Conservation (phyloP, 2,888 invertebrate genomes). For the Apotomis turbidana region DNA sequence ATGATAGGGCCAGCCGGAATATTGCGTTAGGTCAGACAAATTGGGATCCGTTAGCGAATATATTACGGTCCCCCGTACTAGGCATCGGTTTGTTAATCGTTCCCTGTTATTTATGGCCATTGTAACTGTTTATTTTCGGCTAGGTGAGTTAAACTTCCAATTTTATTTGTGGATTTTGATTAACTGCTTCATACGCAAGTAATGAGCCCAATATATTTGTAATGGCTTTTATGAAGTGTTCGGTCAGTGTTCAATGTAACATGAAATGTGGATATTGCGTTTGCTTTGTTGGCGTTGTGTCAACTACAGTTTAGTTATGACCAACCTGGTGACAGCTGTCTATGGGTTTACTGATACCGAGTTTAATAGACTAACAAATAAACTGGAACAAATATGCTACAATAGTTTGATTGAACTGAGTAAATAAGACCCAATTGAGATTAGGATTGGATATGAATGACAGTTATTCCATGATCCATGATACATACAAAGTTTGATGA, state of each 20-base stretch:
- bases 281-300: not conserved
- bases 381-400: not conserved
- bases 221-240: not conserved
- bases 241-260: not conserved
- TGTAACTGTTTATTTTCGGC: slow-evolving; percentile 55
- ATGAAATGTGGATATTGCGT: not conserved
- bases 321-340: not conserved
- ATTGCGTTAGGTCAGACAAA: slow-evolving; percentile 82
- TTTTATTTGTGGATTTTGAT: slow-evolving; percentile 31
- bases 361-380: not conserved
- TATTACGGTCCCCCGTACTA: slow-evolving; percentile 77
- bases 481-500: too few relatives aligned
- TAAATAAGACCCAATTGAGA: too few relatives aligned
- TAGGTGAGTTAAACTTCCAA: slow-evolving; percentile 34
- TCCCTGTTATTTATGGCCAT: slow-evolving; percentile 74
- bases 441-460: too few relatives aligned
- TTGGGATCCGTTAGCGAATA: slow-evolving; percentile 82
- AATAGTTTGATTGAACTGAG: not conserved
- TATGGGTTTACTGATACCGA: not conserved
- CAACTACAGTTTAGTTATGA: not conserved
- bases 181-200: slow-evolving; percentile 8
- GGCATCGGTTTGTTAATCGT: slow-evolving; percentile 81
- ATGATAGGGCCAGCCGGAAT: slow-evolving; percentile 58
- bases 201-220: slow-evolving; percentile 12
- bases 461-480: too few relatives aligned